Conservation (phyloP, 2,888 invertebrate species). For the Pseudococcus viburni region DNA sequence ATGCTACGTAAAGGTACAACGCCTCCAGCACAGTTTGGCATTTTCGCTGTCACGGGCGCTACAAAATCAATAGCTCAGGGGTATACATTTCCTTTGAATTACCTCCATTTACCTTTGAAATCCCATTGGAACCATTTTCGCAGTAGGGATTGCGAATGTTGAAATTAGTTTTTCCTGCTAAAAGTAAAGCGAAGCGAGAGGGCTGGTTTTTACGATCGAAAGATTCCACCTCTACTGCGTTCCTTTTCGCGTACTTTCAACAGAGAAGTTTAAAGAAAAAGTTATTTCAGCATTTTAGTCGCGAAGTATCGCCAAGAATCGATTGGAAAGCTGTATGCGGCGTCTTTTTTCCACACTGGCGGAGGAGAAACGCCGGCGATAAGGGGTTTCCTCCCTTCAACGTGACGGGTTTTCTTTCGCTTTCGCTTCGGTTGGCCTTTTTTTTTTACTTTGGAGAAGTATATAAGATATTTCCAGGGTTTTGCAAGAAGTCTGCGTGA, state of each 20-base stretch:
- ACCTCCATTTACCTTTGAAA: constrained; percentile 65
- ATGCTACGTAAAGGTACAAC: background rate
- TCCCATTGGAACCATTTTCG: constrained; percentile 63
- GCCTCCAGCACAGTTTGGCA: constrained; percentile 28
- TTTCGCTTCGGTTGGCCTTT: background rate
- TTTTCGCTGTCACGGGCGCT: constrained; percentile 39
- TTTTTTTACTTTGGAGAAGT: background rate
- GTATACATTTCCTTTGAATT: constrained; percentile 60
- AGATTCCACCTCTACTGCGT: constrained; percentile 52
- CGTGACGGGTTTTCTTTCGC: background rate
- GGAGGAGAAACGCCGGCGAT: background rate
- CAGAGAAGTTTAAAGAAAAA: constrained; percentile 51
- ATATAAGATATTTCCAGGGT: background rate
- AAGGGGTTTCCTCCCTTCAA: background rate
- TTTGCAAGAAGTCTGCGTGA: background rate
- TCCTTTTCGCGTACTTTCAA: constrained; percentile 38
- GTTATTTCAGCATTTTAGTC: constrained; percentile 50
- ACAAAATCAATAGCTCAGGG: constrained; percentile 65
- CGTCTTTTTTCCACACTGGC: background rate
- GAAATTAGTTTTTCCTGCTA: constrained; percentile 64
- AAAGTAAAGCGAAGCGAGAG: constrained; percentile 58
- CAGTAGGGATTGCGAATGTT: constrained; percentile 63
- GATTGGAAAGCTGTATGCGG: constrained; percentile 40
- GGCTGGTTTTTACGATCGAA: constrained; percentile 61
- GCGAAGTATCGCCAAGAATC: constrained; percentile 42